phyloP scores from a whole-genome alignment of 2,888 invertebrate species.

The Calameuta filiformis region DNA sequence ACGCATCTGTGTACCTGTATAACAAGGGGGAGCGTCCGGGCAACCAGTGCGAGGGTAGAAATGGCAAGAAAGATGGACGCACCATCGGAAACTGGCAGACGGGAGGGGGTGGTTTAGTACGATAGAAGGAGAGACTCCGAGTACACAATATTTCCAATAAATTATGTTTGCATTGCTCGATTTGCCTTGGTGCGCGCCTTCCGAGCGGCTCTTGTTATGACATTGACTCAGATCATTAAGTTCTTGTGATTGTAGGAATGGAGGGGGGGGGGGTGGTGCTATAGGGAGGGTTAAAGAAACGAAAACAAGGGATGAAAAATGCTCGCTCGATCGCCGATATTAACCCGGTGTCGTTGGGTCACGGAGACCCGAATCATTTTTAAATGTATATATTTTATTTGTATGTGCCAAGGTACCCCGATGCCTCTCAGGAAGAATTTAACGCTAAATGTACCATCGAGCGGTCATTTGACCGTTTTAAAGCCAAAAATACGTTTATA shows the following conservation, averaged over 20 bases:
- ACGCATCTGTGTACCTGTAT: constrained; percentile 57
- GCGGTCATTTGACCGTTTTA: no score
- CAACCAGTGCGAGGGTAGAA: not conserved
- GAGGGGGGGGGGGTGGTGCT: not conserved
- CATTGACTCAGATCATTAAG: not conserved
- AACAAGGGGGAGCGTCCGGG: constrained; percentile 34
- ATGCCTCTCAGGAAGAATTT: no score
- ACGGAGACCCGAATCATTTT: no score
- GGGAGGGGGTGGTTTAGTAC: constrained; percentile 8
- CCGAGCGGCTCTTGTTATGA: not conserved
- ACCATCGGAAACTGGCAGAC: constrained; percentile 4
- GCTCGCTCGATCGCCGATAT: not conserved
- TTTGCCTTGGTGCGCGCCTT: constrained; percentile 21
- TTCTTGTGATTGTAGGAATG: not conserved
- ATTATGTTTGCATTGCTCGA: constrained; percentile 47
- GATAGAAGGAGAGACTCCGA: constrained; percentile 44
- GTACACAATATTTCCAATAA: constrained; percentile 63
- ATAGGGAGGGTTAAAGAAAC: not conserved
- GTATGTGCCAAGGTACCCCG: no score
- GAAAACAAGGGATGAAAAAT: not conserved
- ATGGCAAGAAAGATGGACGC: not conserved
- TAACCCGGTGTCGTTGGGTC: not conserved
- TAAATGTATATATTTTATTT: no score
- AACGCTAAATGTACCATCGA: no score
- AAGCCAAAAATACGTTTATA: no score